Base-by-base conservation (phyloP, 2,888 invertebrate genomes). In the Tetheella fluctuosa region DNA sequence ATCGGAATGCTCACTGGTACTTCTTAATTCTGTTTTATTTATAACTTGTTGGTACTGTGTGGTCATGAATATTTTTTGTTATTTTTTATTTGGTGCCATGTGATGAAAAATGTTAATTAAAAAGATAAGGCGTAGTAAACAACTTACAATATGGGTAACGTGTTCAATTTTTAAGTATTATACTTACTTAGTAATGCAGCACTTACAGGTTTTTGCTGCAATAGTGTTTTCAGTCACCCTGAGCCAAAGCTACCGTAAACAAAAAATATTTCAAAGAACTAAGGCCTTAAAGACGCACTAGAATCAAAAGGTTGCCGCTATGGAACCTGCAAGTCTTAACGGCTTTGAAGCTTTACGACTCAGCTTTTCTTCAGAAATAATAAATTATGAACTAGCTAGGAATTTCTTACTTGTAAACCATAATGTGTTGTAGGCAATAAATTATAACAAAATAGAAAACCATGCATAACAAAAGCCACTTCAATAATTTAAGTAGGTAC, bases 381-480 rank as follows among this genome's bases (percentile, higher is more conserved):
- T 48, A 48, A 48, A 48, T 48, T 48, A 48, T 48, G 3, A 48
- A n/a, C 20, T 20, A 20, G 48, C 48, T 48, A 48, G 48, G 3
- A 48, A 48, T 48, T 48, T 20, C 20, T 48, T 48, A 48, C 15
- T 20, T 48, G 48, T n/a, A 48, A n/a, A 48, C 10, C 20, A 3
- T 48, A 20, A 48, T 6, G 20, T 48, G 48, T 48, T 48, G 17
- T 20, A 48, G 48, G 48, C 20, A 48, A 48, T 48, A 48, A 48
- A 48, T 48, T 48, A 48, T 20, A 48, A 20, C 17, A 7, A 48
- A 48, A 20, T n/a, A 39, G n/a, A 20, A 20, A 59, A 59, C 39
- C 15, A 28, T 53, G 30, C 48, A 48, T 48, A 63, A 73, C 70
- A 68, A 65, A 67, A 62, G 61, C 56, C 60, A 64, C 66, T 68